These are phyloP conservation scores for Bos indicus DNA, from an alignment of 2,113 vertebrate genomes.

Conservation along the genomic window DNA sequence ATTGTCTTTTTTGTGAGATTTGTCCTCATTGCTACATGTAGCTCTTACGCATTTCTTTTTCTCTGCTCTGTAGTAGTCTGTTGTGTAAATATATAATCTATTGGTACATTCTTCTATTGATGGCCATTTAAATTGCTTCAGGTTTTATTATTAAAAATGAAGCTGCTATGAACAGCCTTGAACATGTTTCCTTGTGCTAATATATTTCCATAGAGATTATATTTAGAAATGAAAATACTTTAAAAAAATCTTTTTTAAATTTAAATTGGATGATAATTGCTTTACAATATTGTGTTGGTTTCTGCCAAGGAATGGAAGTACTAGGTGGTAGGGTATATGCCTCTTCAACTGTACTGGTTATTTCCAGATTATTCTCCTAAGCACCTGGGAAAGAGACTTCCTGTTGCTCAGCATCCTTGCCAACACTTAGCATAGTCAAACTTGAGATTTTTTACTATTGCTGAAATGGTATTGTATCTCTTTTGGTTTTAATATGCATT, in stretches of 20 bases:
- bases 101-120: background rate
- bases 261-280: background rate
- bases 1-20: background rate
- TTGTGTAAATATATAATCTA: background rate
- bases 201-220: background rate
- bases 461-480: background rate
- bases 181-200: background rate
- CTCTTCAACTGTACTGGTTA: background rate
- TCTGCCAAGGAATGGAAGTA: background rate
- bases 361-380: background rate
- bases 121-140: background rate
- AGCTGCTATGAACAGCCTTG: background rate
- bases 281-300: background rate
- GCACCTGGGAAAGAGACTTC: background rate
- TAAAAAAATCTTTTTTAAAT: background rate
- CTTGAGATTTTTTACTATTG: background rate
- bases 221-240: background rate
- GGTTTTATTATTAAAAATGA: background rate
- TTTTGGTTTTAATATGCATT: background rate
- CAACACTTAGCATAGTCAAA: background rate
- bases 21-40: background rate
- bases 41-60: background rate
- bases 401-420: background rate
- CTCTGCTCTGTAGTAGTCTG: background rate
- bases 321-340: background rate